A percentile compares a stretch with the other conserved stretches of the same genome.
Conservation (phyloP, 2,797 vertebrate species). For the Lithobates sylvaticus region DNA sequence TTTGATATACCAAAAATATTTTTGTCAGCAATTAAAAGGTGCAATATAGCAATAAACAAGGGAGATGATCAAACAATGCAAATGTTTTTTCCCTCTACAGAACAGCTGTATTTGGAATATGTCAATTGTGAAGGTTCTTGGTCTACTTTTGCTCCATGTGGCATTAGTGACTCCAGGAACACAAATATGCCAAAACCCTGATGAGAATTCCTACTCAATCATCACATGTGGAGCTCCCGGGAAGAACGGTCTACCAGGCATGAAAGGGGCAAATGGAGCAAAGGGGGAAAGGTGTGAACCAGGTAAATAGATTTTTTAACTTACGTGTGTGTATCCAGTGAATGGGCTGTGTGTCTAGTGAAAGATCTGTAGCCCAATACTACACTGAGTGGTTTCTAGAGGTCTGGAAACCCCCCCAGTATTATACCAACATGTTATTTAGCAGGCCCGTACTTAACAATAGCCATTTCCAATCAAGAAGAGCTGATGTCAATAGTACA, state of each 20-base stretch:
- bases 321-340: no score
- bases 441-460: no score
- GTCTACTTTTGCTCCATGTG: background rate
- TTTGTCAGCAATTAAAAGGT: no score
- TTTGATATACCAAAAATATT: no score
- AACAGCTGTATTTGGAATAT: background rate
- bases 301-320: background rate
- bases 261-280: background rate
- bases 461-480: no score
- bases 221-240: conserved; percentile 10
- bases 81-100: background rate
- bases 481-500: no score
- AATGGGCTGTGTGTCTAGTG: no score
- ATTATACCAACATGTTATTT: no score
- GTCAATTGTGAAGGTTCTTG: background rate
- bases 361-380: no score
- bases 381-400: background rate
- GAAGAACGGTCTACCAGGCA: conserved; percentile 1
- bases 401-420: background rate
- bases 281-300: background rate
- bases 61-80: no score
- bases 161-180: background rate
- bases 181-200: conserved; percentile 5
- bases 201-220: background rate
- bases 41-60: no score